phyloP scores from a whole-genome alignment of 2,888 invertebrate species.

The Cylindroiulus punctatus region DNA sequence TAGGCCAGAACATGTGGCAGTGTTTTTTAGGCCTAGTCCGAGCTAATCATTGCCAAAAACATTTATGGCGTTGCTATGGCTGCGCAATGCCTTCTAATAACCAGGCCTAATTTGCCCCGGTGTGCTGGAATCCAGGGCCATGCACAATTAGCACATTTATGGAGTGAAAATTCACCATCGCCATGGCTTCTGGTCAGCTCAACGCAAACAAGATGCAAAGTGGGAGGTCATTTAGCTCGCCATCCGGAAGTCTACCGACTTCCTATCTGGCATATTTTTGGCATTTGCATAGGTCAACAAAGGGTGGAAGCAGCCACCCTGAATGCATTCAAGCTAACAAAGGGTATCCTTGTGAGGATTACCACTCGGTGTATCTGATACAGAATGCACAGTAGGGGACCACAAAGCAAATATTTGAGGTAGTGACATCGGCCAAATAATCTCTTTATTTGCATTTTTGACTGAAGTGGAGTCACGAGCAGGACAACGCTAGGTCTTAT shows the following conservation, averaged over 20 bases:
- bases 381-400: no score
- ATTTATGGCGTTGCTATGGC: constrained; percentile 21
- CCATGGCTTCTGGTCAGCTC: background rate
- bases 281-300: constrained; percentile 19
- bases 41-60: constrained; percentile 1
- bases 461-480: no score
- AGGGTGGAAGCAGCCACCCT: background rate
- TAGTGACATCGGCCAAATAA: no score
- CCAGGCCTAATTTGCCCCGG: background rate
- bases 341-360: no score
- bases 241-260: background rate
- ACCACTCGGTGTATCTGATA: no score
- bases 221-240: background rate
- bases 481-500: no score
- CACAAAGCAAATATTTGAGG: no score
- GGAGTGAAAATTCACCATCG: background rate
- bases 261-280: background rate
- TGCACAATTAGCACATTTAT: constrained; percentile 6
- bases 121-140: background rate
- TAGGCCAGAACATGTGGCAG: background rate
- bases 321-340: no score
- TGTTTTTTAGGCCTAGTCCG: background rate
- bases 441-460: no score
- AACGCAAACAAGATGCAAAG: background rate
- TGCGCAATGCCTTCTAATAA: background rate